phyloP scores from a whole-genome alignment of 2,797 vertebrate genomes.

The Sus cebifrons region DNA sequence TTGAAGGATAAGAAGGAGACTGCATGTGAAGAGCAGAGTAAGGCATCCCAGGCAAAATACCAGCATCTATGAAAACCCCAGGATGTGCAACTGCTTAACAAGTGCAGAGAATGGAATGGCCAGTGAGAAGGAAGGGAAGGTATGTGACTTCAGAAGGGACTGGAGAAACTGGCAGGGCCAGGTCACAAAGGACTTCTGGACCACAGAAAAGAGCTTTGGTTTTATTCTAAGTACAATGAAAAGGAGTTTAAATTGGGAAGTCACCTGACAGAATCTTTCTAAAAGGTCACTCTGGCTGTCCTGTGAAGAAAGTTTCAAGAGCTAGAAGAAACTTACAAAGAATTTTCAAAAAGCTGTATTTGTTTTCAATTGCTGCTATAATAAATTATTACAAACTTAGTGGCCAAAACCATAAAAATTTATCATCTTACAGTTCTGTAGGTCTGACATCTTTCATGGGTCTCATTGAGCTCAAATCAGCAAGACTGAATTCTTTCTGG shows the following conservation, averaged over 20 bases:
- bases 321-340: constrained; percentile 3
- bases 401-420: neutral
- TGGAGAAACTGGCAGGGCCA: neutral
- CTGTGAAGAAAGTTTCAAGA: neutral
- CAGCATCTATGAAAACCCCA: constrained; percentile 40
- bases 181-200: neutral
- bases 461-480: neutral
- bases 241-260: constrained; percentile 29
- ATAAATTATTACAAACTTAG: neutral
- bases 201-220: neutral
- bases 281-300: neutral
- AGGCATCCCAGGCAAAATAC: constrained; percentile 32
- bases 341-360: neutral
- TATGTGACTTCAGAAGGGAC: neutral
- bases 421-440: neutral
- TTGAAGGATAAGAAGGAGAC: constrained; percentile 55
- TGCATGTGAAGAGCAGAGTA: neutral
- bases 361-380: constrained; percentile 16
- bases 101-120: constrained; percentile 15
- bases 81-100: constrained; percentile 7
- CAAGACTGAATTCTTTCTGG: neutral
- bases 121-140: neutral
- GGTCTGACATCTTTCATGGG: neutral
- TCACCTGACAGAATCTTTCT: constrained; percentile 9
- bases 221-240: constrained; percentile 29